A percentile compares a stretch with the other conserved stretches of the same genome.
These are phyloP conservation scores for Linnaemya tessellans DNA, from an alignment of 2,888 invertebrate genomes.

Conservation along the genomic window DNA sequence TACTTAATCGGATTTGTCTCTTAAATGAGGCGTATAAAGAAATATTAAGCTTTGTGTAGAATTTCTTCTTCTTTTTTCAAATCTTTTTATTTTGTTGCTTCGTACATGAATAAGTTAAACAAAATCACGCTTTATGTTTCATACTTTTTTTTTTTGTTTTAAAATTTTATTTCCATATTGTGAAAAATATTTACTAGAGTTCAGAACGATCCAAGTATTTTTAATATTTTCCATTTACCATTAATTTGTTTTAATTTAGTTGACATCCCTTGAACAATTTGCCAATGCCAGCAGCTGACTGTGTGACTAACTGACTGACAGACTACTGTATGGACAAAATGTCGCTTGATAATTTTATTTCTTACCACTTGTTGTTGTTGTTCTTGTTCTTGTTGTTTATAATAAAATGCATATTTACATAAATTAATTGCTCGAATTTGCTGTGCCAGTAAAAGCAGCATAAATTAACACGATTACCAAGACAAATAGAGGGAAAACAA, in stretches of 20 bases:
- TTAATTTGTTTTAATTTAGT: conserved; percentile 58
- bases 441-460: conserved; percentile 64
- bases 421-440: conserved; percentile 70
- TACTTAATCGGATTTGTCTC: conserved; percentile 73
- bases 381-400: not conserved
- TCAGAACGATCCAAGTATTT: conserved; percentile 48
- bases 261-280: conserved; percentile 54
- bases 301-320: conserved; percentile 10
- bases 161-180: not conserved
- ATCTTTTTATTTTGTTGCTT: conserved; percentile 3
- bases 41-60: conserved; percentile 68
- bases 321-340: conserved; percentile 23
- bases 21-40: conserved; percentile 72
- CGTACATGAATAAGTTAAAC: conserved; percentile 37
- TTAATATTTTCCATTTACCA: conserved; percentile 49
- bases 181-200: conserved; percentile 14
- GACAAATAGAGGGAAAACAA: conserved; percentile 54
- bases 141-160: not conserved
- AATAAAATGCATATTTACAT: conserved; percentile 71
- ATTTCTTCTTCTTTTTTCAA: conserved; percentile 11
- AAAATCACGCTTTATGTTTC: conserved; percentile 1
- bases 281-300: conserved; percentile 12
- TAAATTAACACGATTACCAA: conserved; percentile 70
- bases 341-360: not conserved
- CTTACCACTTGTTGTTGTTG: conserved; percentile 8